Percentiles rank a stretch among this genome's conserved stretches.
phyloP scores from a whole-genome alignment of 2,797 vertebrate species.

The Argentina silus region DNA sequence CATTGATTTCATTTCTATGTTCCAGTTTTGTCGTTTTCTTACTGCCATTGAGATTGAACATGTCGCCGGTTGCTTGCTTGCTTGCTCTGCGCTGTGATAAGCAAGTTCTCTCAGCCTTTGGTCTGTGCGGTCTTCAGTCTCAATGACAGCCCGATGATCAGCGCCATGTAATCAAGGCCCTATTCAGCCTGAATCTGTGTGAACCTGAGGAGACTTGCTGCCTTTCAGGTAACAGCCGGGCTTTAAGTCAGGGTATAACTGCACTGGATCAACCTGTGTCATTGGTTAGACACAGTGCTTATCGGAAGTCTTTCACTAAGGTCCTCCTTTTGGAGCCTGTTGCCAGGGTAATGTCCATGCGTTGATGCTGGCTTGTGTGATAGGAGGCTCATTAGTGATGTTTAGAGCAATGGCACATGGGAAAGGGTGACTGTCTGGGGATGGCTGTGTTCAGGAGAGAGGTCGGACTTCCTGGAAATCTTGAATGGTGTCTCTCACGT shows the following conservation, averaged over 20 bases:
- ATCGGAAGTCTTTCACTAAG: not conserved
- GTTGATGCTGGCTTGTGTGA: slow-evolving; percentile 22
- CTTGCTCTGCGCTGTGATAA: slow-evolving; percentile 27
- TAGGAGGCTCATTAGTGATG: slow-evolving; percentile 23
- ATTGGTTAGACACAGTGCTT: slow-evolving; percentile 23
- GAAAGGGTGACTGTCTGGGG: slow-evolving; percentile 26
- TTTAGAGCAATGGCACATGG: slow-evolving; percentile 19
- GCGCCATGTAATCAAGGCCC: slow-evolving; percentile 20
- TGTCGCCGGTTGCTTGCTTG: slow-evolving; percentile 38
- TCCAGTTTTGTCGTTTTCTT: slow-evolving; percentile 36
- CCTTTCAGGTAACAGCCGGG: slow-evolving; percentile 15
- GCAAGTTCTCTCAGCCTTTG: slow-evolving; percentile 10
- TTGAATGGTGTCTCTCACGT: slow-evolving; percentile 9
- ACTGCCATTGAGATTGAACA: slow-evolving; percentile 46
- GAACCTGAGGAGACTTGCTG: not conserved
- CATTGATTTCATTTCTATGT: slow-evolving; percentile 33
- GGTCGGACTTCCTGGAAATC: slow-evolving; percentile 25
- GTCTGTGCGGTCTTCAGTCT: slow-evolving; percentile 24
- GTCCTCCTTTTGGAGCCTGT: slow-evolving; percentile 32
- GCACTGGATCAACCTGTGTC: slow-evolving; percentile 18
- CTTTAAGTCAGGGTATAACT: not conserved
- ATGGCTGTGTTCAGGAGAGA: slow-evolving; percentile 6
- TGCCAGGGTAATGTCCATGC: slow-evolving; percentile 37
- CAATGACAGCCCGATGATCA: slow-evolving; percentile 21
- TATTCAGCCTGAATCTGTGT: slow-evolving; percentile 20